Base-by-base conservation (phyloP, 2,888 invertebrate species). In the Dryobotodes eremita region DNA sequence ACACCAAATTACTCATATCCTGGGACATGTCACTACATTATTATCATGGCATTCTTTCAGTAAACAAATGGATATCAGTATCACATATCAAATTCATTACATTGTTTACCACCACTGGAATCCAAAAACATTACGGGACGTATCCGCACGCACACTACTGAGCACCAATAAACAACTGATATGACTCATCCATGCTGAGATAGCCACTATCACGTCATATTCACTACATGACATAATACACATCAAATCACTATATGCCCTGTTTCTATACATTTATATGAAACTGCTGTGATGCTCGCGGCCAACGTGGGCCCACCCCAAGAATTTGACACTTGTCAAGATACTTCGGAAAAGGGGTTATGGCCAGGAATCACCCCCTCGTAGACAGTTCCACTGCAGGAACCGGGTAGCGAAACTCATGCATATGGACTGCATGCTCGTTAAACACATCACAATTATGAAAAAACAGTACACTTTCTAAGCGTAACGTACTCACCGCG, bases 401-500 rank as follows among this genome's bases (percentile, higher is more conserved):
- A 82, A 88, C 84, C 82, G 85, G 82, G 80, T 76, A 86, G 84
- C 77, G 74, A 86, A 86, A 88, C 80, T 80, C 86, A 85, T 82
- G 75, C 79, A 88, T 86, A 84, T 86, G 79, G 78, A 90, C 82
- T 88, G 66, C 88, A 91, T 89, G 89, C 90, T 89, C 83, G 89
- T 85, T 90, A 92, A 91, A 93, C 92, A 92, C 92, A 92, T 90
- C 92, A 91, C 89, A 90, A 91, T 90, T 88, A 91, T 90, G 92
- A 95, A 94, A 95, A 95, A 96, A 95, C 94, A 93, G 94, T 93
- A 92, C 94, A 96, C 96, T 96, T 96, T 96, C 96, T 96, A 96
- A 95, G 95, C 94, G 94, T 95, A 96, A 96, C 95, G 95, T 97
- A 98, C 98, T 98, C 97, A 99, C 99, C 99, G 99, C 93, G 99